Evolutionary conservation across 2,888 invertebrate species (phyloP), one percentile per base, ranked within the genome.

Genomic region (Argyresthia albistria): DNA sequence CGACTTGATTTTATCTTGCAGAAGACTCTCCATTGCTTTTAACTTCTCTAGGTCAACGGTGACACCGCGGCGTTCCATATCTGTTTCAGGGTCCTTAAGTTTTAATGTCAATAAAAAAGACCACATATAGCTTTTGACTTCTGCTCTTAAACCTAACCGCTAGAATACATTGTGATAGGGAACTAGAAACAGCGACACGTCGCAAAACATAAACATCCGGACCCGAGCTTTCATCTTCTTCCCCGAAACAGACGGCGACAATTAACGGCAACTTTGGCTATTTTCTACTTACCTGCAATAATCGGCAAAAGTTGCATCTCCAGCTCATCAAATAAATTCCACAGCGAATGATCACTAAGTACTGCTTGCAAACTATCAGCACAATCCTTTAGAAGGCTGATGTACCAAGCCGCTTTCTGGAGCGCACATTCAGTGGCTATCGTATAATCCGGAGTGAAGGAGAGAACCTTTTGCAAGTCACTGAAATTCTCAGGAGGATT

Each of bases 291-390:
- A 84, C 88, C 77, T 56, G 87, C 73, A 56, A 89, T 67, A 25
- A 88, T 73, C 15, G 87, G 82, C 43, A 81, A 55, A 14, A 88
- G 63, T 50, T 64, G 73, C 76, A 83, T 84, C 63, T 89, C 89
- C n/a, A 88, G 70, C 4, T 80, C 67, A 0, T 67, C 58, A 55
- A 87, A 88, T 1, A 88, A 64, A n/a, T 64, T 67, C 84, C 81
- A 83, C 53, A 87, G 54, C 1, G 67, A 63, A 1, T 70, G 60
- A 15, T 76, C 69, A 0, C 60, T 52, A 36, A 88, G 66, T 51
- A 63, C 51, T 0, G 10, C 46, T 2, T 56, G 60, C 11, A 78
- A 56, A n/a, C 50, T 64, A 1, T 4, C 43, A 35, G 63, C 66
- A 43, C 76, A 70, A 1, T 67, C 67, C 12, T 60, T 66, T 54